Evolutionary conservation across 2,113 vertebrate genomes (phyloP).

Genomic region (Rynchops niger): DNA sequence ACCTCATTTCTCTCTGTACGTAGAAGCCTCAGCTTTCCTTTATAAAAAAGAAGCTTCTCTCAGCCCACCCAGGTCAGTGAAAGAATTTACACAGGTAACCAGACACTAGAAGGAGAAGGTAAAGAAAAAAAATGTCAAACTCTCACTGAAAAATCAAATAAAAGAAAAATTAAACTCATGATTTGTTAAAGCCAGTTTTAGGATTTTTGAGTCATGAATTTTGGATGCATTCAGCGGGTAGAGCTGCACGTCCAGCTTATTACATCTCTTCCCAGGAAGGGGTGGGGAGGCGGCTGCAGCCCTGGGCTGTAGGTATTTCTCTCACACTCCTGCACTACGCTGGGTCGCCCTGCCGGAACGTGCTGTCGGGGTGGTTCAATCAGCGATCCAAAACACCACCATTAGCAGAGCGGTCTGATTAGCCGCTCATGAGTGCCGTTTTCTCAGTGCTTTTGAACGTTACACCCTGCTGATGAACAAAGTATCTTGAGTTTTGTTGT

Average conservation of each 20-base stretch:
- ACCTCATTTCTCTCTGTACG: not conserved
- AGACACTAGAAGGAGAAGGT: not conserved
- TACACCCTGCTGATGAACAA: not conserved
- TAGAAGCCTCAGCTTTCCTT: not conserved
- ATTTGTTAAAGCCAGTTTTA: not conserved
- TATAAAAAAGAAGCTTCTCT: not conserved
- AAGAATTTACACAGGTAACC: not conserved
- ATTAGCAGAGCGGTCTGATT: not conserved
- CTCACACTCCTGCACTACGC: rapidly evolving
- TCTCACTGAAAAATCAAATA: not conserved
- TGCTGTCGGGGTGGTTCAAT: too few relatives aligned
- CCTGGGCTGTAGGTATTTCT: not conserved
- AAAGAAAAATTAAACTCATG: not conserved
- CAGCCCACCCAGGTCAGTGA: not conserved
- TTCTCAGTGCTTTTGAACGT: not conserved
- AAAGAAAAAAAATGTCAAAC: not conserved
- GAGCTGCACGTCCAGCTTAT: not conserved
- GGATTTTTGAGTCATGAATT: not conserved
- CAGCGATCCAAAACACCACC: not conserved
- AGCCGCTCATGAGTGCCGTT: not conserved
- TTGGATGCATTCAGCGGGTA: not conserved
- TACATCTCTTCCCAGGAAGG: not conserved
- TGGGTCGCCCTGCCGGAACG: too few relatives aligned
- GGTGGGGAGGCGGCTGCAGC: not conserved
- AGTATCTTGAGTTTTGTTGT: not conserved